A percentile compares a stretch with the other conserved stretches of the same genome.
Conservation (phyloP, 2,113 vertebrate genomes). For the Stercorarius parasiticus region DNA sequence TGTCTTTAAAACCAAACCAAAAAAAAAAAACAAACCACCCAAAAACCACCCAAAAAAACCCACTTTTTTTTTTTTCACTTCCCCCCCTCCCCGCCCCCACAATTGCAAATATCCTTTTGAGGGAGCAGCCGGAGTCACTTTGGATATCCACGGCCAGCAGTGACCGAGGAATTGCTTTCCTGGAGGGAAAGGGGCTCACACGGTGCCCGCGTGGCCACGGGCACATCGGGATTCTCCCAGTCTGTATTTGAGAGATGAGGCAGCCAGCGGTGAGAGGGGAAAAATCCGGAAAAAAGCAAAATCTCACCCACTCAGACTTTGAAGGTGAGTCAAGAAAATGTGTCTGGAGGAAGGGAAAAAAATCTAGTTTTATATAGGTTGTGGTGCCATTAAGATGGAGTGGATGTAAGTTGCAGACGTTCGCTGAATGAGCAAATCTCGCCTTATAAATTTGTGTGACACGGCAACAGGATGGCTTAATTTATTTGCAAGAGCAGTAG, state of each 20-base stretch:
- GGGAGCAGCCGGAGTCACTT: not conserved
- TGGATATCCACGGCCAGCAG: not conserved
- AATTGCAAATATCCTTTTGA: not conserved
- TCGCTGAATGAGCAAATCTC: not conserved
- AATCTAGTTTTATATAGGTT: not conserved
- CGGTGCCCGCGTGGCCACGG: accelerated
- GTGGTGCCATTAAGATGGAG: not conserved
- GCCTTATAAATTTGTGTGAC: not conserved
- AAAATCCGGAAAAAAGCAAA: not conserved
- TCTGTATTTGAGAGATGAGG: not conserved
- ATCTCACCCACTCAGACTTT: not conserved
- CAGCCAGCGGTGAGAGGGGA: not conserved
- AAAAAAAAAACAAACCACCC: not conserved
- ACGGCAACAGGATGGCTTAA: not conserved
- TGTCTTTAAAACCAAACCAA: not conserved
- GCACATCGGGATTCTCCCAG: not conserved
- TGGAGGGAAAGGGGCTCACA: not conserved
- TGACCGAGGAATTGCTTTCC: not conserved
- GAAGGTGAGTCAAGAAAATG: not conserved
- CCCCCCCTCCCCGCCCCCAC: too few relatives aligned
- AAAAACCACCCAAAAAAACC: not conserved
- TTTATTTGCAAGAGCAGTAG: not conserved
- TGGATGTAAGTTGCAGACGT: not conserved
- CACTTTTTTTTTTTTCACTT: not conserved
- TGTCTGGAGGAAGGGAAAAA: not conserved